These are phyloP conservation scores for Esperia sulphurella DNA, from an alignment of 2,888 invertebrate species.

Conservation along the genomic window DNA sequence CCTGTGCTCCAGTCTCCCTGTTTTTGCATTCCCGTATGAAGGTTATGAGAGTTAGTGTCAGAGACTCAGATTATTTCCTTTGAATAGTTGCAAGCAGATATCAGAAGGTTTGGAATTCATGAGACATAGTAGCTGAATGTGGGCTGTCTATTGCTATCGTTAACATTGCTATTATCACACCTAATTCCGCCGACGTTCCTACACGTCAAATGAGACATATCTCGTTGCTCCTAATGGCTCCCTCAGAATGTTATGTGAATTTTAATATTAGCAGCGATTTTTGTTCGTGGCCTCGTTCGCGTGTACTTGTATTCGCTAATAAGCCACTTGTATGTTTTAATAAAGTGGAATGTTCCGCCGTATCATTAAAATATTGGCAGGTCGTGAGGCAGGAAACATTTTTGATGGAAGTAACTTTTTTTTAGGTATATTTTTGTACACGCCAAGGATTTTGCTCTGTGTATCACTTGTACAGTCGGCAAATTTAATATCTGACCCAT, in stretches of 20 bases:
- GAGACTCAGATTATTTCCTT: too few species aligned
- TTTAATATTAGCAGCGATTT: conserved; percentile 29
- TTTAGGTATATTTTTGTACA: too few species aligned
- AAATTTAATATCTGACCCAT: too few species aligned
- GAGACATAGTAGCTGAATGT: too few species aligned
- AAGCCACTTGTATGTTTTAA: conserved; percentile 40
- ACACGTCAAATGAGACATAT: conserved; percentile 50
- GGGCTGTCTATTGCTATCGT: too few species aligned
- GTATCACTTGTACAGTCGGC: too few species aligned
- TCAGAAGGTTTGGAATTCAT: too few species aligned
- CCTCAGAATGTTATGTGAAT: conserved; percentile 29
- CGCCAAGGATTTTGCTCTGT: too few species aligned
- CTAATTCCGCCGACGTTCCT: conserved; percentile 11
- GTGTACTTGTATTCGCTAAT: conserved; percentile 1
- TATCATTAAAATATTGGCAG: conserved; percentile 31
- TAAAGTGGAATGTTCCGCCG: conserved; percentile 33
- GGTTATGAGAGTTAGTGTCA: too few species aligned
- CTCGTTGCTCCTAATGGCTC: conserved; percentile 55
- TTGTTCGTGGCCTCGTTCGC: background rate
- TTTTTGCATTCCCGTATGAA: too few species aligned
- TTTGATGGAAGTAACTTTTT: background rate
- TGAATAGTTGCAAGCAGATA: too few species aligned
- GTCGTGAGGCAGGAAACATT: background rate
- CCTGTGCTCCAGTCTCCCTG: too few species aligned
- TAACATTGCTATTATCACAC: background rate